A percentile compares a stretch with the other conserved stretches of the same genome.
Evolutionary conservation across 2,888 invertebrate genomes (phyloP).

Genomic region (Syrphus vitripennis): DNA sequence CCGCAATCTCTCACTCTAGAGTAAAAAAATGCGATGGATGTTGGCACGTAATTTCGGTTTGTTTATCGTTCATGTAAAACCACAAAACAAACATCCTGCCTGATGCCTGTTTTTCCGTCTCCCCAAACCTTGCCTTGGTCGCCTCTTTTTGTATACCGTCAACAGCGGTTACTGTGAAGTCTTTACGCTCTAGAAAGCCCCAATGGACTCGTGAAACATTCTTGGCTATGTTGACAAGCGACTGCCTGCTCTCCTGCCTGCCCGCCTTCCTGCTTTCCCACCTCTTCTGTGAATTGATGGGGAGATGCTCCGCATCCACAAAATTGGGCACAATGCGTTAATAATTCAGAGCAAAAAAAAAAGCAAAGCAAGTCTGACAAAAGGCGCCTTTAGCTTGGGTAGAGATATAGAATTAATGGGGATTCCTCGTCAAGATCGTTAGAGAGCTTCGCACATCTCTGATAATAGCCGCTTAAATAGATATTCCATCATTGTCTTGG

Average conservation of each 20-base stretch:
- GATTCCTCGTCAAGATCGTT: slow-evolving; percentile 47
- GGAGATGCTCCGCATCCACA: slow-evolving; percentile 8
- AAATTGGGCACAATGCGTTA: slow-evolving; percentile 34
- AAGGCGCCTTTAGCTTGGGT: slow-evolving; percentile 45
- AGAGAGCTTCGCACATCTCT: slow-evolving; percentile 34
- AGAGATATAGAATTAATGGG: slow-evolving; percentile 43
- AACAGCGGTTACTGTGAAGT: slow-evolving; percentile 18
- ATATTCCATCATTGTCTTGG: slow-evolving; percentile 41
- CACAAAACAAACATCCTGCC: slow-evolving; percentile 39
- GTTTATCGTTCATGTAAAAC: slow-evolving; percentile 47
- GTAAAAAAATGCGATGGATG: slow-evolving; percentile 60
- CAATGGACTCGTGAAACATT: slow-evolving; percentile 64
- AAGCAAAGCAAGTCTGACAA: not conserved
- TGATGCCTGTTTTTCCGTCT: too few species aligned
- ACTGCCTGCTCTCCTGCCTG: not conserved
- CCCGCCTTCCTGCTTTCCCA: not conserved
- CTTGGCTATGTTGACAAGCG: slow-evolving; percentile 26
- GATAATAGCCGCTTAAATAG: slow-evolving; percentile 61
- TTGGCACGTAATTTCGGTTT: slow-evolving; percentile 61
- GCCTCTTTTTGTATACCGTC: slow-evolving; percentile 8
- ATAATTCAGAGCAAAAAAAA: slow-evolving; percentile 10
- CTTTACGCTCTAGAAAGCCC: slow-evolving; percentile 55
- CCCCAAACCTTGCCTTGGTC: not conserved
- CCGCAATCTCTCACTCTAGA: slow-evolving; percentile 34
- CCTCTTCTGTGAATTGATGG: not conserved